Base-by-base conservation (phyloP, 2,113 vertebrate species). In the Turdus rufiventris region DNA sequence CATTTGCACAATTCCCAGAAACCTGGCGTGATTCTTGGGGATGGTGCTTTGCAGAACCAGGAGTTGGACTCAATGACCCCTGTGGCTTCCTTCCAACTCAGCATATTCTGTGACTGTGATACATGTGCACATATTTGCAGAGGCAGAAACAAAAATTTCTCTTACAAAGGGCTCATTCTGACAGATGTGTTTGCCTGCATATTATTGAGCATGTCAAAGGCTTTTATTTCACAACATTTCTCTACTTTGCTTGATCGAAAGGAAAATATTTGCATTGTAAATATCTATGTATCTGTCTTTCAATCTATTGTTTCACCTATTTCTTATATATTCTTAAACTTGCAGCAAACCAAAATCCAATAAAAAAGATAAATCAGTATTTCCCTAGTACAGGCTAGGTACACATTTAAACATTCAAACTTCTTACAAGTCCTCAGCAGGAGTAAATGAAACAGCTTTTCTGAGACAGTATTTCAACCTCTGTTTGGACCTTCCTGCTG, bases 21-120 rank as follows among this genome's bases (percentile, higher is more conserved):
- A 34, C 4, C 5, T 2, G 6, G 24, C 19, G 34, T 34, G 5
- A 19, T 13, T 29, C 34, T 50, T 66, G 4, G 2, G 25, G 42
- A 42, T 17, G 61, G 3, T 31, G 16, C 25, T 50, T 23, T n/a
- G 8, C 31, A 57, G 25, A 8, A 29, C 20, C 19, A 31, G 34
- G 25, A 57, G 19, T 0, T 25, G 34, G 29, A 34, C 16, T 34
- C 0, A 0, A 5, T 47, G 9, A 34, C 20, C 25, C 7, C 50
- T 19, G 3, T 25, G 31, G 24, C 34, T 58, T 24, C 8, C 51
- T 66, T 50, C 31, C 53, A 58, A 20, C 3, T 14, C 71, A 50
- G 25, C 28, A 23, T n/a, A 56, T 23, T 28, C 48, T 45, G 38
- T 28, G 40, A 54, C 14, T 85, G 60, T 42, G 71, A 50, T 50